Base-by-base conservation (phyloP, 2,888 invertebrate genomes). In the Dryadula phaetusa region DNA sequence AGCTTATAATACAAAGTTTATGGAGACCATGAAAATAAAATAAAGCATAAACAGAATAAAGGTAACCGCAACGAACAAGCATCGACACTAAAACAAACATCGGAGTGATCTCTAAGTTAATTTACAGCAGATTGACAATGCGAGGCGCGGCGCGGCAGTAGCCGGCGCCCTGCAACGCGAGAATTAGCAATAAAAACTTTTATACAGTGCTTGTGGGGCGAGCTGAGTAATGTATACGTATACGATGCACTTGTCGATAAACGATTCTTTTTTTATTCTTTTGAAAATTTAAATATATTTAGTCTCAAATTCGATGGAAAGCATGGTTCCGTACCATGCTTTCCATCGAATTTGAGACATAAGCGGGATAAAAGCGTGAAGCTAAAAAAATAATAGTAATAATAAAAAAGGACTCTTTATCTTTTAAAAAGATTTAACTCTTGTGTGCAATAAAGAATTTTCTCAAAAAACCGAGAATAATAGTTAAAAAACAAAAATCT, bases 161-260 rank as follows among this genome's bases (percentile, higher is more conserved):
- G 73, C 81, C 76, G 76, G 46, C 52, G 69, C 74, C 70, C 67
- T 42, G 67, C 64, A 54, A 70, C 62, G 76, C 52, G 67, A 78
- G 84, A 86, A 91, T 91, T 88, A 89, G 88, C 86, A 82, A 87
- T 92, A 91, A 91, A 91, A 92, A 91, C 89, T 90, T 91, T 89
- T 90, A 88, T 88, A 89, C 88, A 86, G 82, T 88, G 85, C 79
- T 80, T 83, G 69, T 62, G 71, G 64, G 69, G 61, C 4, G 8
- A 22, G 18, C 32, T 5, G 8, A 12, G 44, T 18, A 28, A 12
- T 7, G 44, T 18, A n/a, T 2, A 18, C n/a, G n/a, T 22, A 10
- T 7, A 25, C 25, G 6, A 16, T 1, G 10, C 7, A n/a, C 12
- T 25, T 14, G 25, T 49, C 49, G 49, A 49, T 28, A 49, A 28